A percentile compares a stretch with the other conserved stretches of the same genome.
phyloP scores from a whole-genome alignment of 2,113 vertebrate genomes.

The Dicaeum eximium region DNA sequence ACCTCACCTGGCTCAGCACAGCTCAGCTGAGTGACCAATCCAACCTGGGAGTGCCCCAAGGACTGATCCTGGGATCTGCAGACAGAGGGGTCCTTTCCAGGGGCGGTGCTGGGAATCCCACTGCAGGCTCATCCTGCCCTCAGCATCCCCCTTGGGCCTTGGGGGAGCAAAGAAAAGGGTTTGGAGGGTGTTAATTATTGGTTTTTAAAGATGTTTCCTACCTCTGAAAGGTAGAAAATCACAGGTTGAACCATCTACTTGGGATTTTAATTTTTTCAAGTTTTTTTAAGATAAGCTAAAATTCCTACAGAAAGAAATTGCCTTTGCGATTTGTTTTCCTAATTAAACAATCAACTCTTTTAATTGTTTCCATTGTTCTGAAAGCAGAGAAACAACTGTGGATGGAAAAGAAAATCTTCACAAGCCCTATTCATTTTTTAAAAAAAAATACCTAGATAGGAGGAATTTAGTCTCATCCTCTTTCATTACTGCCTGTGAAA shows the following conservation, averaged over 20 bases:
- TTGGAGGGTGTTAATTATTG: neutral
- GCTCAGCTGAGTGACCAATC: too few relatives aligned
- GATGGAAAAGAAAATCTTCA: neutral
- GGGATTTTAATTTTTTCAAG: neutral
- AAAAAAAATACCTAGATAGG: slow-evolving; percentile 10
- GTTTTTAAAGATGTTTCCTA: neutral
- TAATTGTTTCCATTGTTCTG: neutral
- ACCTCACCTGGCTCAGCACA: neutral
- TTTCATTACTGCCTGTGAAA: slow-evolving; percentile 57
- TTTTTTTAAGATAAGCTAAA: neutral
- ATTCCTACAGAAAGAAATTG: neutral
- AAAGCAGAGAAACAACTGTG: neutral
- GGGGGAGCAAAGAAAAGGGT: neutral
- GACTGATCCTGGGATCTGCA: neutral
- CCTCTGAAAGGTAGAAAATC: neutral
- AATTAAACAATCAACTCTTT: neutral
- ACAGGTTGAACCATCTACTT: neutral
- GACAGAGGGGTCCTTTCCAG: too few relatives aligned
- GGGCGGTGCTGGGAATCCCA: neutral
- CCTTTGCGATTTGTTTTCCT: neutral
- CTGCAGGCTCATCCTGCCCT: neutral
- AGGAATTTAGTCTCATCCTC: slow-evolving; percentile 39
- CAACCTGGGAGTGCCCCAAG: neutral
- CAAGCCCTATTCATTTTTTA: slow-evolving; percentile 12
- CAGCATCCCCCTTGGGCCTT: neutral